Conservation (phyloP, 2,888 invertebrate species). For the Hemaris fuciformis region DNA sequence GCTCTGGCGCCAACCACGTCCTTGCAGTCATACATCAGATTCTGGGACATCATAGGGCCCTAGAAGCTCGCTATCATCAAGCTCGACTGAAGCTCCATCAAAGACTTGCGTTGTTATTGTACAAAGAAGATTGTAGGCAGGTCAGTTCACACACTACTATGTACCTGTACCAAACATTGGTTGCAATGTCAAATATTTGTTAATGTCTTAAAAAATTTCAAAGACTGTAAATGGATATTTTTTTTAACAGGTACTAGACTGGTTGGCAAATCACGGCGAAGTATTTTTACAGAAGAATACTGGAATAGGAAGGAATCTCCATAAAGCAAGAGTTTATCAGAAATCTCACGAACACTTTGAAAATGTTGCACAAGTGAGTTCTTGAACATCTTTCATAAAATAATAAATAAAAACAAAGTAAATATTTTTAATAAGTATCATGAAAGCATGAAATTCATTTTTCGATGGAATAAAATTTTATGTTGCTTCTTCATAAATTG, state of each 20-base stretch:
- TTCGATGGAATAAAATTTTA: too few relatives aligned
- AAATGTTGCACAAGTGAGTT: conserved; percentile 95
- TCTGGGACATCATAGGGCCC: conserved; percentile 94
- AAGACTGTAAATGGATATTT: background rate
- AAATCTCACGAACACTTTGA: conserved; percentile 99
- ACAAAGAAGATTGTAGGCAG: conserved; percentile 99
- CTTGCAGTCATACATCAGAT: conserved; percentile 98
- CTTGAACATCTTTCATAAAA: background rate
- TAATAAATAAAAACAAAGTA: too few relatives aligned
- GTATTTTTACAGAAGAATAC: conserved; percentile 98
- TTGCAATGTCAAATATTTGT: background rate
- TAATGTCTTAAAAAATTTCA: too few relatives aligned
- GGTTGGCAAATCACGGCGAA: conserved; percentile 98
- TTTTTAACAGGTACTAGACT: conserved; percentile 90
- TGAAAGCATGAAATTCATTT: too few relatives aligned
- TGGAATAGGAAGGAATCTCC: conserved; percentile 97
- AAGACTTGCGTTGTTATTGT: conserved; percentile 93
- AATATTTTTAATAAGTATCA: too few relatives aligned
- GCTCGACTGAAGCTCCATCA: conserved; percentile 98
- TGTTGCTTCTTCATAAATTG: too few relatives aligned
- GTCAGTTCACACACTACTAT: conserved; percentile 58
- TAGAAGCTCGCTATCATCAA: conserved; percentile 97
- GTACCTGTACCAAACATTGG: too few relatives aligned
- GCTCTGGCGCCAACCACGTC: conserved; percentile 97
- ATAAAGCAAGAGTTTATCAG: conserved; percentile 97